Evolutionary conservation across 2,888 invertebrate genomes (phyloP), one percentile per base, ranked within the genome.

Genomic region (Lapara coniferarum): DNA sequence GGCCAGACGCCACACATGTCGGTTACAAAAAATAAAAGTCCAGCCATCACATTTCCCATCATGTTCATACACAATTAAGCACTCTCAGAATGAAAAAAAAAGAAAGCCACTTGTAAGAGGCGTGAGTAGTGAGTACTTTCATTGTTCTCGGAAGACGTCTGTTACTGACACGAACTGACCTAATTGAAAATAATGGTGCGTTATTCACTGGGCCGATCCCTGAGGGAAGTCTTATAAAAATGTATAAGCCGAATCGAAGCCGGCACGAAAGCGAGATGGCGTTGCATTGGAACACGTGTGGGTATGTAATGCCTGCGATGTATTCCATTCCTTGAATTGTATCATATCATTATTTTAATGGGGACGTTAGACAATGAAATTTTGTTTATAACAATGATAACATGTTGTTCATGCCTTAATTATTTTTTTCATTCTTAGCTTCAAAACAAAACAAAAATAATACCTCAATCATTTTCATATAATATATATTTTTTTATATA

Each of bases 161-260:
- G 85, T 84, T 83, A 82, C 91, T 85, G 89, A 86, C 87, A 87
- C 87, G 82, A 88, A 81, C 88, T 93, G 92, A 92, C 93, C 93
- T 89, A 92, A 92, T 93, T 93, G 91, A 90, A 91, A 90, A 92
- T 93, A 93, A 93, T 92, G 86, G 89, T 84, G 85, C 88, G 83
- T 91, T 91, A 90, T 92, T 89, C 89, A 85, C 83, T 84, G 84
- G 81, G 77, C 79, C 77, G 85, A 85, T 86, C 86, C 87, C 86
- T 82, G 81, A 81, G 80, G 79, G 84, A 83, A 85, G 85, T 82
- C 85, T 87, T 85, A 89, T 85, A 87, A 89, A 85, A 87, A 89
- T 83, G 84, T 79, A 86, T 87, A 81, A 86, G 81, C 77, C 79
- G 81, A 80, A 82, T 80, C 79, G 77, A 74, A 80, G 75, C 77